These are phyloP conservation scores for Eupeodes corollae DNA, from an alignment of 1,140 invertebrate genomes.

Conservation along the genomic window DNA sequence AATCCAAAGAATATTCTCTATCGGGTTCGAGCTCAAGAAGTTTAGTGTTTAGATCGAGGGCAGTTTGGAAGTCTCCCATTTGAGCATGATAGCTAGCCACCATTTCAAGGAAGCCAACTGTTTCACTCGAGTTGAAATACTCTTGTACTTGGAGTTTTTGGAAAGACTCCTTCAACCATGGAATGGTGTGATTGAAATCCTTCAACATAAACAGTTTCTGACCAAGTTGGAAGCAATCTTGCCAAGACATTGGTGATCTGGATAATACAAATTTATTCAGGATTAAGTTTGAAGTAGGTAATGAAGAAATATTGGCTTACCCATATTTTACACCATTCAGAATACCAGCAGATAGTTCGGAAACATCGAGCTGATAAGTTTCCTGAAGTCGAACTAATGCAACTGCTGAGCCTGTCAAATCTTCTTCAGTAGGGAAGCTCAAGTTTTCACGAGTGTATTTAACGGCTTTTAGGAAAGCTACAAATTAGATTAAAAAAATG, in stretches of 20 bases:
- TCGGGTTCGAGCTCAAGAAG: constrained; percentile 70
- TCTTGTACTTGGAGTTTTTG: constrained; percentile 15
- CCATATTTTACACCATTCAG: constrained; percentile 76
- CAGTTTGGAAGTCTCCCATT: constrained; percentile 72
- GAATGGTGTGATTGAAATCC: constrained; percentile 84
- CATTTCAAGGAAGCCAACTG: constrained; percentile 28
- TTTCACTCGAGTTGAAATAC: constrained; percentile 13
- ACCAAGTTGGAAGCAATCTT: constrained; percentile 93
- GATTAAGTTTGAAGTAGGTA: not conserved
- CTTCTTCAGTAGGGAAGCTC: constrained; percentile 76
- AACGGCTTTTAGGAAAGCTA: constrained; percentile 62
- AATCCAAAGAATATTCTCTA: constrained; percentile 65
- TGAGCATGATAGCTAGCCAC: constrained; percentile 51
- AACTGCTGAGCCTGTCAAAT: constrained; percentile 84
- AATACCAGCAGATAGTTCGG: constrained; percentile 76
- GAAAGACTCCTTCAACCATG: constrained; percentile 86
- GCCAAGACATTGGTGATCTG: constrained; percentile 55
- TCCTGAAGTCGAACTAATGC: constrained; percentile 90
- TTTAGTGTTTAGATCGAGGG: constrained; percentile 79
- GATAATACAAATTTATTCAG: constrained; percentile 5
- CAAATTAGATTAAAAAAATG: constrained; percentile 14
- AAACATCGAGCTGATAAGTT: constrained; percentile 88
- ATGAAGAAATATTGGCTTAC: too few species aligned
- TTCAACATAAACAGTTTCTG: constrained; percentile 83
- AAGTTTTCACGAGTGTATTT: constrained; percentile 52